Evolutionary conservation across 2,888 invertebrate species (phyloP).

Genomic region (Ochlodes sylvanus): DNA sequence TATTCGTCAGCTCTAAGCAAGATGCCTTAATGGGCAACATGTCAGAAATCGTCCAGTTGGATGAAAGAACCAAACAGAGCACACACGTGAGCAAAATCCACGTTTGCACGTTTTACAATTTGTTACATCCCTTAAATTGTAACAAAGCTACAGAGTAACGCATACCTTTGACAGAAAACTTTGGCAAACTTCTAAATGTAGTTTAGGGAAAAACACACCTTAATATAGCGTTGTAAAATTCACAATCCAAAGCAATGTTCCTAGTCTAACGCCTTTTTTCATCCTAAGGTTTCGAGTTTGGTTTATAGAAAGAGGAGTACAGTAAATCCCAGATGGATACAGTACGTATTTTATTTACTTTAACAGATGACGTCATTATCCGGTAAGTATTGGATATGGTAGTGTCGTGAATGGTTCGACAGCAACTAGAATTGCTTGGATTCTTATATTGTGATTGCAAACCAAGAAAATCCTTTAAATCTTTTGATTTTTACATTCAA

Average conservation of each 20-base stretch:
- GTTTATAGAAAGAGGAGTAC: conserved; percentile 78
- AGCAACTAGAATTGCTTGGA: conserved; percentile 21
- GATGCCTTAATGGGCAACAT: conserved; percentile 54
- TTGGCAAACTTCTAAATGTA: conserved; percentile 46
- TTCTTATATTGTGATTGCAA: neutral
- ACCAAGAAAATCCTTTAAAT: conserved; percentile 1
- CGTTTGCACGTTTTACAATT: conserved; percentile 79
- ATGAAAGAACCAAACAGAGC: conserved; percentile 72
- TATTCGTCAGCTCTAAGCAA: conserved; percentile 42
- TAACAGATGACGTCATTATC: conserved; percentile 76
- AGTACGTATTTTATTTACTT: conserved; percentile 79
- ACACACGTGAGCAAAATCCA: conserved; percentile 75
- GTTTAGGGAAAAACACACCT: conserved; percentile 44
- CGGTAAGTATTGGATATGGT: conserved; percentile 64
- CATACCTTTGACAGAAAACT: conserved; percentile 57
- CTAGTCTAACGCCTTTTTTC: conserved; percentile 49
- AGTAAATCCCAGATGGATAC: conserved; percentile 75
- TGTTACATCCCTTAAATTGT: conserved; percentile 82
- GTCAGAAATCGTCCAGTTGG: conserved; percentile 64
- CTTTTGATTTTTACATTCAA: neutral
- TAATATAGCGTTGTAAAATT: conserved; percentile 17
- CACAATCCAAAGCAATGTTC: neutral
- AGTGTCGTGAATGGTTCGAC: conserved; percentile 48
- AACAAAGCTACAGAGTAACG: conserved; percentile 78
- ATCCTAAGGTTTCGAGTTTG: conserved; percentile 53